Percentiles rank a stretch among this genome's conserved stretches.
These are phyloP conservation scores for Deilephila elpenor DNA, from an alignment of 2,888 invertebrate genomes.

Conservation along the genomic window DNA sequence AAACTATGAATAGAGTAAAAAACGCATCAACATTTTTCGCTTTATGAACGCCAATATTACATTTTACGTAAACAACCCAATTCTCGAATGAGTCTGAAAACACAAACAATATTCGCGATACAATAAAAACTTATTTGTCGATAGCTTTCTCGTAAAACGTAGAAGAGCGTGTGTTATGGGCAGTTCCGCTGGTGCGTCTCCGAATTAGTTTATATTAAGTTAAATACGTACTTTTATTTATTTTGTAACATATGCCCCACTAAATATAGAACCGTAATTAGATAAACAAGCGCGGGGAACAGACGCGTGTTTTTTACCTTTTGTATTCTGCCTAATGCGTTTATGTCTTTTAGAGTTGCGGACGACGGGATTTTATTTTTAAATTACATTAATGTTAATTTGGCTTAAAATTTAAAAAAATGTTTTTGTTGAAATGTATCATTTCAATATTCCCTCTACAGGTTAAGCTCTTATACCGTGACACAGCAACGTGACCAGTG, in stretches of 20 bases:
- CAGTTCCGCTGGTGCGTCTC: slow-evolving; percentile 36
- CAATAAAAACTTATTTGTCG: not conserved
- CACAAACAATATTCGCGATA: slow-evolving; percentile 22
- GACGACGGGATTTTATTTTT: not conserved
- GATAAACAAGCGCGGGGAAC: slow-evolving; percentile 20
- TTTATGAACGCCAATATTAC: slow-evolving; percentile 20
- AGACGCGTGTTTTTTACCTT: slow-evolving; percentile 14
- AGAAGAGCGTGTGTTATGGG: slow-evolving; percentile 16
- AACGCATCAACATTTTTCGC: slow-evolving; percentile 14
- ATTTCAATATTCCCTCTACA: too few species aligned
- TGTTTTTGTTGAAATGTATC: too few species aligned
- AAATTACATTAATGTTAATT: not conserved
- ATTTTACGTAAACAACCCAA: slow-evolving; percentile 7
- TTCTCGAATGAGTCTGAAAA: slow-evolving; percentile 15
- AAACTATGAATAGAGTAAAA: slow-evolving; percentile 1
- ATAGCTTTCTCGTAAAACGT: slow-evolving; percentile 18
- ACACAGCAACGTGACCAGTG: too few species aligned
- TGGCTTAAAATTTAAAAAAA: too few species aligned
- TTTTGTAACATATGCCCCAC: slow-evolving; percentile 53
- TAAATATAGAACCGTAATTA: slow-evolving; percentile 52
- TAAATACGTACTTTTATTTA: slow-evolving; percentile 39
- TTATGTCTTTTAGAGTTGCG: slow-evolving; percentile 2
- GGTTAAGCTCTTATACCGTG: too few species aligned
- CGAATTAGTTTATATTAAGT: slow-evolving; percentile 46
- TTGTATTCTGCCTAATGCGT: slow-evolving; percentile 18